phyloP scores from a whole-genome alignment of 2,797 vertebrate genomes.

The Glyptemys insculpta region DNA sequence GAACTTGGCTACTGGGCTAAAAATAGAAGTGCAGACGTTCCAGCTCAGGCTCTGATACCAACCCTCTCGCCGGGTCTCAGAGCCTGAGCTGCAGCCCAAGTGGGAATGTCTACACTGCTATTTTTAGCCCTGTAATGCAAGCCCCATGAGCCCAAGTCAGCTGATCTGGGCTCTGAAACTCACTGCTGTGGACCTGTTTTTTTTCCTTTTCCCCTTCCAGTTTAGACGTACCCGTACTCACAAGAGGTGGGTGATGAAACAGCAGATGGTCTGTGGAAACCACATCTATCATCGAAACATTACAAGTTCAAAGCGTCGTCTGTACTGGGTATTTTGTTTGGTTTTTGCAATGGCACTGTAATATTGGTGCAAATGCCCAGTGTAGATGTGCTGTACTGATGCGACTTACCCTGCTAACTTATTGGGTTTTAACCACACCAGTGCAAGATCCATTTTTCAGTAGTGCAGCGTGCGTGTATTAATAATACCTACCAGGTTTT shows the following conservation, averaged over 20 bases:
- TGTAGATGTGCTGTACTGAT: not conserved
- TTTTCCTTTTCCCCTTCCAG: too few species aligned
- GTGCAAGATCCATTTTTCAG: not conserved
- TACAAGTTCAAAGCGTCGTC: not conserved
- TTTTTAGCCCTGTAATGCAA: not conserved
- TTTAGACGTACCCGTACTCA: not conserved
- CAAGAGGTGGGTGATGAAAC: not conserved
- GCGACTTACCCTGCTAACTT: not conserved
- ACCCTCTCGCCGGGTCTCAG: too few species aligned
- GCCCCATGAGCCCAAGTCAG: not conserved
- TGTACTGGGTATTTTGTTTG: not conserved
- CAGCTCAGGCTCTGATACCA: not conserved
- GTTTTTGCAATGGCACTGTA: not conserved
- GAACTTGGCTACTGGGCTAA: not conserved
- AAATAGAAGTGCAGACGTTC: not conserved
- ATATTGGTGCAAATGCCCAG: not conserved
- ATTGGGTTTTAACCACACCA: not conserved
- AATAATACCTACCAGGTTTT: not conserved
- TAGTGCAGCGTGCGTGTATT: not conserved
- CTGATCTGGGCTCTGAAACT: not conserved
- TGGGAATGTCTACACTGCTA: not conserved
- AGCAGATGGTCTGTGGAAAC: not conserved
- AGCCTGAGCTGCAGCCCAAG: not conserved
- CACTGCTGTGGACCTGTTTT: not conserved
- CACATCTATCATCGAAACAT: not conserved